Base-by-base conservation (phyloP, 2,113 vertebrate species). In the Ploceus nigricollis region DNA sequence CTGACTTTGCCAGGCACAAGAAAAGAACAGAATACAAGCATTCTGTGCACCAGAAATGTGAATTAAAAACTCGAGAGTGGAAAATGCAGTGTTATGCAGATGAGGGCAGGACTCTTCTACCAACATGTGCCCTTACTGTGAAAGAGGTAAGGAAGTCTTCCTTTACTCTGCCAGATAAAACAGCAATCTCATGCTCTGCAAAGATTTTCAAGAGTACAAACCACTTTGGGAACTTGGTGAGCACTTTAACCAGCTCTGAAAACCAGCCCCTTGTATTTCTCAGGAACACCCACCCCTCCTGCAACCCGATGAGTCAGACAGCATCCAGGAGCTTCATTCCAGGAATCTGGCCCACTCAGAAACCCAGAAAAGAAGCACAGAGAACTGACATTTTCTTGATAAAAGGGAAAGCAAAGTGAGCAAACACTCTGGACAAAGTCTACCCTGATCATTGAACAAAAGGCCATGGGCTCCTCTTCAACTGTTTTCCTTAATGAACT, bases 161-260 rank as follows among this genome's bases (percentile, higher is more conserved):
- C 21, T 69, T 87, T 53, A 33, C 23, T 58, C 54, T 90, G 92
- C 71, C 94, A 92, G 58, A 92, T 85, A 75, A 93, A 92, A 92
- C 40, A 93, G 33, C 47, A 87, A 47, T 27, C 39, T 77, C 60
- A 64, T 39, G 33, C 40, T 79, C 71, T 77, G 66, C 39, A 39
- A 91, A 87, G 40, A 57, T 77, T 93, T 91, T 90, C 73, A 78
- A 76, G 66, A 18, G 48, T 68, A 64, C 56, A 87, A 69, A 82
- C 82, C 47, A 61, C 39, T 93, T 88, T 4, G 73, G 60, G 93
- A 90, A 53, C 15, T 82, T 68, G 37, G 24, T 0, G 0, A 47
- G 42, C 73, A 40, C 54, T 84, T 82, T 35, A 82, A 61, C 27
- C 13, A 63, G 16, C 33, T 56, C 57, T 80, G 58, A 66, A 93